phyloP scores from a whole-genome alignment of 2,113 vertebrate species.

The Cebus imitator region DNA sequence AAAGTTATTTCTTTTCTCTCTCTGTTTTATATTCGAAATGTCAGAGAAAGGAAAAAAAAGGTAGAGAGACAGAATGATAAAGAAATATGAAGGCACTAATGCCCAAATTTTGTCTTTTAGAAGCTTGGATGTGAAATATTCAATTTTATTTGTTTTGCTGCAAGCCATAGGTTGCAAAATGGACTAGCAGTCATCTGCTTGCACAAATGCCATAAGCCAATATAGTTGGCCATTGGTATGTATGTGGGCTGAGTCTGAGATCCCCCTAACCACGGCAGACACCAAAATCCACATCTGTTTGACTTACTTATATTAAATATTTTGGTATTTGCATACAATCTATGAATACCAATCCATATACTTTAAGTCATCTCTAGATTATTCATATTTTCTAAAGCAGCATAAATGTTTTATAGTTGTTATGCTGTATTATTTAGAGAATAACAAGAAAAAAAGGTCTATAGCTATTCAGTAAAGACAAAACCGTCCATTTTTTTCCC shows the following conservation, averaged over 20 bases:
- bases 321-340: not conserved
- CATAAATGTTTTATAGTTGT: not conserved
- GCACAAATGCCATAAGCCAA: not conserved
- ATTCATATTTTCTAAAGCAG: not conserved
- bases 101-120: not conserved
- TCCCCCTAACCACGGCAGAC: not conserved
- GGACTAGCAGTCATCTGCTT: not conserved
- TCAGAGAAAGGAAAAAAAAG: not conserved
- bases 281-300: not conserved
- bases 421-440: not conserved
- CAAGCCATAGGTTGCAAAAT: not conserved
- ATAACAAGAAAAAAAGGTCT: not conserved
- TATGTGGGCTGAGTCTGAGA: not conserved
- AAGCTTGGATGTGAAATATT: not conserved
- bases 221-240: not conserved
- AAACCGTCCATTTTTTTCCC: not conserved
- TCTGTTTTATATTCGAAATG: not conserved
- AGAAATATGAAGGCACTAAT: not conserved
- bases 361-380: not conserved
- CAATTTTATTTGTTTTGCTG: not conserved
- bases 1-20: not conserved
- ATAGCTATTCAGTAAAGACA: not conserved
- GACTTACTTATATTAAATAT: not conserved
- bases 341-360: not conserved
- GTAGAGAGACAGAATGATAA: not conserved